Evolutionary conservation across 2,888 invertebrate genomes (phyloP).

Genomic region (Sarcophaga rosellei): DNA sequence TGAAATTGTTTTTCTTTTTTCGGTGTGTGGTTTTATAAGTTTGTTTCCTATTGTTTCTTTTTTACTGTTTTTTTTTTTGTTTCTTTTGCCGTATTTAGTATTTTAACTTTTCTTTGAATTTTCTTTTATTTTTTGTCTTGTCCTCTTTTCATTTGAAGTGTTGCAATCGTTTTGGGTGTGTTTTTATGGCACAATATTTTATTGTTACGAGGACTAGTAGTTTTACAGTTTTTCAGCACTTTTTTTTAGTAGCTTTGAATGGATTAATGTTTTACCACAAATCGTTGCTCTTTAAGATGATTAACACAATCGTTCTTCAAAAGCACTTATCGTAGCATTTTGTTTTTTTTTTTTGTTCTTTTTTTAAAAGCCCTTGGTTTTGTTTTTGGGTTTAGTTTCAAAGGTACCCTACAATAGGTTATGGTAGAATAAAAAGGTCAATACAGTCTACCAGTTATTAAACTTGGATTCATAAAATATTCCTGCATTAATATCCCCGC

Average conservation of each 20-base stretch:
- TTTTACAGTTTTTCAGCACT: no score
- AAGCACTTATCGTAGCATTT: conserved; percentile 1
- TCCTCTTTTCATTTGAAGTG: not conserved
- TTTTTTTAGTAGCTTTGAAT: not conserved
- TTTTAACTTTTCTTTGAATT: not conserved
- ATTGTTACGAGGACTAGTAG: not conserved
- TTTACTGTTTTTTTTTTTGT: not conserved
- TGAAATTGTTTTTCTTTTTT: not conserved
- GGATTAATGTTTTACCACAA: conserved; percentile 2
- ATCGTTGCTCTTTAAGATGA: conserved; percentile 28
- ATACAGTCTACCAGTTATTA: no score
- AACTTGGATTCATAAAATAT: no score
- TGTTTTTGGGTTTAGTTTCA: no score
- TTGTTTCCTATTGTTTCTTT: no score
- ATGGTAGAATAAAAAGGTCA: no score
- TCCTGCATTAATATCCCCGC: no score
- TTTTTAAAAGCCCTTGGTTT: no score
- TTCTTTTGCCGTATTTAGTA: not conserved
- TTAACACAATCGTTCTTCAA: conserved; percentile 19
- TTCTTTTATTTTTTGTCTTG: not conserved
- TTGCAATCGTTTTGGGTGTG: not conserved
- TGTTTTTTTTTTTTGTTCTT: no score
- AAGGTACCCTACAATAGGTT: no score
- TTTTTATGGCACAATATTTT: not conserved
- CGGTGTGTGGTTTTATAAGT: no score